Conservation (phyloP, 2,797 vertebrate genomes). For the Alexandromys oeconomus region DNA sequence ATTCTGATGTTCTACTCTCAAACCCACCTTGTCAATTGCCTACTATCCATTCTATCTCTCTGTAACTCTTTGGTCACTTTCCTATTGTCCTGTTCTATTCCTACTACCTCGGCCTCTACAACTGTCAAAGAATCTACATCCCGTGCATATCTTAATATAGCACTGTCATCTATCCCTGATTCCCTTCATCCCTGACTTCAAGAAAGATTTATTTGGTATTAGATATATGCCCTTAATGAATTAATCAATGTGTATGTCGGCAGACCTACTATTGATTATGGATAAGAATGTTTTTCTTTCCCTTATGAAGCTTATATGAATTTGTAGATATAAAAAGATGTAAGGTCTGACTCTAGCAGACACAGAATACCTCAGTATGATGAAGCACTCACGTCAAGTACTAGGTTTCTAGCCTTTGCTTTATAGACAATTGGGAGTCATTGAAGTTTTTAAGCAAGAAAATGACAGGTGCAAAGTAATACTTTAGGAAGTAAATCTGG, state of each 20-base stretch:
- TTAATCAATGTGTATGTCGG: neutral
- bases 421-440: neutral
- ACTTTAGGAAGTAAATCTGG: conserved; percentile 67
- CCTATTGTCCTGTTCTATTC: neutral
- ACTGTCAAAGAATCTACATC: neutral
- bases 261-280: conserved; percentile 15
- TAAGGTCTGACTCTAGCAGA: neutral
- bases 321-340: conserved; percentile 22
- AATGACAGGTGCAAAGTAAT: conserved; percentile 69
- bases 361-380: neutral
- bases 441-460: conserved; percentile 57
- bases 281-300: neutral
- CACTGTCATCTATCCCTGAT: neutral
- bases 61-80: neutral
- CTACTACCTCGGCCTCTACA: accelerated
- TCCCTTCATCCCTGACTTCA: neutral
- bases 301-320: neutral
- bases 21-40: neutral
- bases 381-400: neutral
- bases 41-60: neutral
- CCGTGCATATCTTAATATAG: neutral
- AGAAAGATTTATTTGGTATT: neutral
- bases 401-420: conserved; percentile 48
- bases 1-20: neutral
- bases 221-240: neutral